Evolutionary conservation across 1,140 invertebrate genomes (phyloP).

Genomic region (Holcopasites calliopsidis): DNA sequence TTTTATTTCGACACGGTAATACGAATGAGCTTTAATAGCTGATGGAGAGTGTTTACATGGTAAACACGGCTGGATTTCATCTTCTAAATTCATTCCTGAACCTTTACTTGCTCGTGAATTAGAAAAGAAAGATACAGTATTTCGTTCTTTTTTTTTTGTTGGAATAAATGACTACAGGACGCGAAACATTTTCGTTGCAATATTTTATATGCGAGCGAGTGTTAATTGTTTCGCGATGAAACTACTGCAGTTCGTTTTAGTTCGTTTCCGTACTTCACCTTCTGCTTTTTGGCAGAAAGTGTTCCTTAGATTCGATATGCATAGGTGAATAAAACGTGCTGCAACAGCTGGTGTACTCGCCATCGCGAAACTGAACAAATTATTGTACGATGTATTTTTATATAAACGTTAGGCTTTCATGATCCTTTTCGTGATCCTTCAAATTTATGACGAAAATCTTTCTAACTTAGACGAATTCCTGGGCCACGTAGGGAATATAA

Average conservation of each 20-base stretch:
- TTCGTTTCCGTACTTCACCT: background rate
- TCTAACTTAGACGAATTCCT: background rate
- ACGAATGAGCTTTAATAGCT: background rate
- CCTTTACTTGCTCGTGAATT: background rate
- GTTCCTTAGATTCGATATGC: too few species aligned
- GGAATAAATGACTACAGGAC: background rate
- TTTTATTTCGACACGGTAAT: constrained; percentile 5
- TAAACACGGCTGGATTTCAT: background rate
- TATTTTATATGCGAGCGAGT: background rate
- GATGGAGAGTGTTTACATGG: background rate
- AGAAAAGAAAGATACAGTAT: background rate
- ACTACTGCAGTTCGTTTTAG: background rate
- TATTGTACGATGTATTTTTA: too few species aligned
- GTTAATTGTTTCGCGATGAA: background rate
- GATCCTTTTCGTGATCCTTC: background rate
- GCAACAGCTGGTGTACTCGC: too few species aligned
- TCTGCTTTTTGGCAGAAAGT: background rate
- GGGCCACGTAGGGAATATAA: background rate
- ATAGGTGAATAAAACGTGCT: too few species aligned
- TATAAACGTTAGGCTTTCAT: too few species aligned
- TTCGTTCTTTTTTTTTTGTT: background rate
- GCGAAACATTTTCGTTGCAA: background rate
- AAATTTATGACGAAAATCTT: background rate
- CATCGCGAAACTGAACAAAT: background rate
- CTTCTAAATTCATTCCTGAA: background rate